phyloP scores from a whole-genome alignment of 2,113 vertebrate genomes.

The Chloropsis hardwickii region DNA sequence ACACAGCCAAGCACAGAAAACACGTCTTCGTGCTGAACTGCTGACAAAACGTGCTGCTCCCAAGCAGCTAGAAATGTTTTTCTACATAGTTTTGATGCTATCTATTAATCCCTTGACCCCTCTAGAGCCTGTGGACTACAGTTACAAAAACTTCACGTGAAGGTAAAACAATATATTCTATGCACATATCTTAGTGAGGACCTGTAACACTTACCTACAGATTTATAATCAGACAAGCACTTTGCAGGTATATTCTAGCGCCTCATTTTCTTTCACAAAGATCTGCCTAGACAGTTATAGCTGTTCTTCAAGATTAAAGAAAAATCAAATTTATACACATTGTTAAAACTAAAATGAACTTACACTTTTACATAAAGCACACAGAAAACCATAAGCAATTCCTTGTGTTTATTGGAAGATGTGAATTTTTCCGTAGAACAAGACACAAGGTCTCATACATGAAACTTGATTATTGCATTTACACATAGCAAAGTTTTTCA shows the following conservation, averaged over 20 bases:
- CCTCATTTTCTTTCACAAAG: neutral
- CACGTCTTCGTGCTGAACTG: neutral
- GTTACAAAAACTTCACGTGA: neutral
- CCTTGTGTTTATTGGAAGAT: neutral
- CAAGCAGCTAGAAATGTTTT: neutral
- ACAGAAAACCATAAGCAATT: neutral
- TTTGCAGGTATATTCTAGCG: neutral
- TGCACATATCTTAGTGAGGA: neutral
- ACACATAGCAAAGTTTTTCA: neutral
- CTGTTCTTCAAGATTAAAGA: neutral
- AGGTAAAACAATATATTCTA: neutral
- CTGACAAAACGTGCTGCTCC: neutral
- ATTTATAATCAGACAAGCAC: neutral
- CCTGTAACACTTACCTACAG: neutral
- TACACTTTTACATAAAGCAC: neutral
- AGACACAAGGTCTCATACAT: neutral
- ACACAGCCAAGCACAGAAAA: neutral
- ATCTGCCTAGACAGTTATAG: neutral
- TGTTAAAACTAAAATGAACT: neutral
- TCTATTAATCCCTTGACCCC: neutral
- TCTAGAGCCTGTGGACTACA: neutral
- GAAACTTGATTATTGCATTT: neutral
- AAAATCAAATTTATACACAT: neutral
- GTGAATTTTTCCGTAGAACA: neutral
- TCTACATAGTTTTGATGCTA: neutral